Percentiles rank a stretch among this genome's conserved stretches.
Conservation (phyloP, 2,797 vertebrate species). For the Gastrophryne carolinensis region DNA sequence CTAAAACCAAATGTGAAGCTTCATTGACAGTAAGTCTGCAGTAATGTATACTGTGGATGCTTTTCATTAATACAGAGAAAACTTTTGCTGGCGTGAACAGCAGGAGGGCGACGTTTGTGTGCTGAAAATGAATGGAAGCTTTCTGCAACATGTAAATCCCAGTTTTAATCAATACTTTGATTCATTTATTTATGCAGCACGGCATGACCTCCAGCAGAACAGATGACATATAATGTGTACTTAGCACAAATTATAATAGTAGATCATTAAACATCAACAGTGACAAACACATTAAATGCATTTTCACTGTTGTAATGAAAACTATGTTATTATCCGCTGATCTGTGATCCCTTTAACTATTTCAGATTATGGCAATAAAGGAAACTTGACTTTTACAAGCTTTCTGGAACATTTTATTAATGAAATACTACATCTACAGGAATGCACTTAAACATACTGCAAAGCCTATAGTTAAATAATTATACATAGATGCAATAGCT, state of each 20-base stretch:
- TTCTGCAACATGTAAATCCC: neutral
- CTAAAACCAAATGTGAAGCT: too few species aligned
- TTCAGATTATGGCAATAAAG: neutral
- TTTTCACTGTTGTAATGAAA: neutral
- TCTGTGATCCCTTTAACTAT: neutral
- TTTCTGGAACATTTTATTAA: neutral
- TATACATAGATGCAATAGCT: neutral
- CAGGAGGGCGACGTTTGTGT: too few species aligned
- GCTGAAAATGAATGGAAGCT: neutral
- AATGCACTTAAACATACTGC: neutral
- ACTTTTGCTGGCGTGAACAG: neutral
- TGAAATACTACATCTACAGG: neutral
- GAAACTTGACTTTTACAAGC: neutral
- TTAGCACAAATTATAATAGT: slow-evolving; percentile 5
- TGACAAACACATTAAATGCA: neutral
- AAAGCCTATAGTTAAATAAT: neutral
- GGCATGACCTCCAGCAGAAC: slow-evolving; percentile 2
- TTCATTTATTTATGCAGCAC: slow-evolving; percentile 13
- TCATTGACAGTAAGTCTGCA: too few species aligned
- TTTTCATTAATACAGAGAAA: neutral
- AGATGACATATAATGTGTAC: slow-evolving; percentile 8
- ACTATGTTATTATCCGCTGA: slow-evolving; percentile 5
- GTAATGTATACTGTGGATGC: too few species aligned
- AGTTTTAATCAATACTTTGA: slow-evolving; percentile 29
- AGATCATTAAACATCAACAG: slow-evolving; percentile 3